Evolutionary conservation across 2,113 vertebrate species (phyloP).

Genomic region (Vidua chalybeata): DNA sequence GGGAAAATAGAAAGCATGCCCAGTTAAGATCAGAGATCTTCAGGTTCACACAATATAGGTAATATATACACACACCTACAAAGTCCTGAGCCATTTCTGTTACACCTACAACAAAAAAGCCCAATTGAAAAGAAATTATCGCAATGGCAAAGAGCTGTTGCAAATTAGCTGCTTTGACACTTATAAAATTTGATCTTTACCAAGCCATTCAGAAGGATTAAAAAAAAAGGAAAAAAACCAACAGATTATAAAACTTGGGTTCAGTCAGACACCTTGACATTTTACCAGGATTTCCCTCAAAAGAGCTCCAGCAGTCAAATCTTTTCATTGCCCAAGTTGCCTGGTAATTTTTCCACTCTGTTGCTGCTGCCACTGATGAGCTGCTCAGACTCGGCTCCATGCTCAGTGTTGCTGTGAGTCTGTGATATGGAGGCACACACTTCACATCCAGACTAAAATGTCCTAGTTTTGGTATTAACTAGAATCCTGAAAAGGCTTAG

Average conservation of each 20-base stretch:
- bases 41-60: background rate
- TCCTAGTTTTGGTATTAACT: conserved; percentile 41
- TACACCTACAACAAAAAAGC: background rate
- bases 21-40: conserved; percentile 35
- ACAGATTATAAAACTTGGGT: conserved; percentile 44
- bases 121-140: background rate
- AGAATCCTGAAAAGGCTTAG: conserved; percentile 51
- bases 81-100: background rate
- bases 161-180: background rate
- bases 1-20: background rate
- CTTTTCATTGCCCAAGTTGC: conserved; percentile 62
- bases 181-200: conserved; percentile 20
- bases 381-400: conserved; percentile 57
- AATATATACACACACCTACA: background rate
- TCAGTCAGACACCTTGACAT: conserved; percentile 66
- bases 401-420: conserved; percentile 56
- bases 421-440: conserved; percentile 62
- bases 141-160: background rate
- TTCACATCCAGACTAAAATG: conserved; percentile 65
- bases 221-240: background rate
- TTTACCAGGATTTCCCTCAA: conserved; percentile 69
- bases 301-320: conserved; percentile 69
- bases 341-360: conserved; percentile 52
- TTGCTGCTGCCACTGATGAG: conserved; percentile 60
- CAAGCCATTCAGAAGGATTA: conserved; percentile 35